These are phyloP conservation scores for Exephanes ischioxanthus DNA, from an alignment of 2,888 invertebrate genomes.

Conservation along the genomic window DNA sequence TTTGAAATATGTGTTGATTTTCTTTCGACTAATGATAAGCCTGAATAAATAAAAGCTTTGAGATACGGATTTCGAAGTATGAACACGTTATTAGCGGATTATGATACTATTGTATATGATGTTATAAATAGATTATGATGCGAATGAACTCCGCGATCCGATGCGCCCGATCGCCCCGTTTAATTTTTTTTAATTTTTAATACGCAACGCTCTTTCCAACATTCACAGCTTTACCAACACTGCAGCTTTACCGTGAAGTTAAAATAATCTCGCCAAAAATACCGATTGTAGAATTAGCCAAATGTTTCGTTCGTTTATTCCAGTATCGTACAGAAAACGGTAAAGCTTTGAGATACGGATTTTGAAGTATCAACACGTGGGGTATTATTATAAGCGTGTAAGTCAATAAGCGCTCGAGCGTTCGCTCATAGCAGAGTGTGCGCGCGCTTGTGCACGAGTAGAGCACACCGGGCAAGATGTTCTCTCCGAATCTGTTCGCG, in stretches of 20 bases:
- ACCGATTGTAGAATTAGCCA: not conserved
- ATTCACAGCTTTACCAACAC: not conserved
- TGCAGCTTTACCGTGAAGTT: not conserved
- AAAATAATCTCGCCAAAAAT: not conserved
- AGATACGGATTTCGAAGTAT: too few species aligned
- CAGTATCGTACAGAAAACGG: not conserved
- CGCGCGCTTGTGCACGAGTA: not conserved
- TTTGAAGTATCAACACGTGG: constrained; percentile 19
- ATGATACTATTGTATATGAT: too few species aligned
- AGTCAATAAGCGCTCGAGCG: constrained; percentile 39
- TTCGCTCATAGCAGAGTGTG: constrained; percentile 10
- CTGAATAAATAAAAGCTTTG: too few species aligned
- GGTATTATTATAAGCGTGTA: constrained; percentile 29
- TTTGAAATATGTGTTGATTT: too few species aligned
- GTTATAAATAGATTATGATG: too few species aligned
- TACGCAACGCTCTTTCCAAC: not conserved
- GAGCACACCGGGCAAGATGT: constrained; percentile 22
- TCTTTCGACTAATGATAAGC: too few species aligned
- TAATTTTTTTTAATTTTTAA: not conserved
- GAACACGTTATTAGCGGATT: too few species aligned
- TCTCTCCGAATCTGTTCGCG: constrained; percentile 49
- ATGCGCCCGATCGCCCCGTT: too few species aligned
- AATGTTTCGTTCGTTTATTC: constrained; percentile 7
- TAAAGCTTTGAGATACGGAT: constrained; percentile 13
- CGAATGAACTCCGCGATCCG: too few species aligned